Base-by-base conservation (phyloP, 2,888 invertebrate genomes). In the Blastobasis lacticolella region DNA sequence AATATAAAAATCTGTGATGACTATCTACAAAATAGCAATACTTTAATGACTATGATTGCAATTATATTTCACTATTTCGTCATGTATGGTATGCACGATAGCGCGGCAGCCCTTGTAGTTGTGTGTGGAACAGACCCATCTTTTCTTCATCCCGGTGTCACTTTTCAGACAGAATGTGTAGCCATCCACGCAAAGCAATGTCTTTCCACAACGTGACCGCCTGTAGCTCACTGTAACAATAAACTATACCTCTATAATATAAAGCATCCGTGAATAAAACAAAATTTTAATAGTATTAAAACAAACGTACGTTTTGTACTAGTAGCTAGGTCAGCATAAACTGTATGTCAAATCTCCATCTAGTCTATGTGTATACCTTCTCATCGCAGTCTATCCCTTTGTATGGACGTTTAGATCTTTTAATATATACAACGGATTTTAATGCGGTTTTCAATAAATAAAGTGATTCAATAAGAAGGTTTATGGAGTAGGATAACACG, bases 121-220 rank as follows among this genome's bases (percentile, higher is more conserved):
- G 41, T 59, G 59, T 0, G 53, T 54, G 1, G 57, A 55, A 36
- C 57, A 59, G 6, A 61, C 47, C 70, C 69, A 69, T 38, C 58
- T 59, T 0, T 10, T 54, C 49, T 49, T 67, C 0, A 8, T 4
- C 1, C 58, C 54, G 5, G 10, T 40, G 1, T 47, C 37, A 0
- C 43, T 10, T 37, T 64, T 57, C 4, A 49, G 46, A 45, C 52
- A 61, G 49, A 63, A 70, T 5, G 54, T 64, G 47, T 60, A 64
- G 0, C 63, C 64, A 47, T 45, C 55, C 7, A 59, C 43, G 6
- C 37, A 43, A 0, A 64, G 47, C 8, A 61, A 46, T 5, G 43
- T 7, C 1, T 51, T 60, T n/a, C 57, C 61, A 6, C 51, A 45
- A 40, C 42, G 41, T 23, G 50, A 50, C 1, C 6, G 6, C 4